Conservation (phyloP, 2,113 vertebrate species). For the Anser cygnoides region DNA sequence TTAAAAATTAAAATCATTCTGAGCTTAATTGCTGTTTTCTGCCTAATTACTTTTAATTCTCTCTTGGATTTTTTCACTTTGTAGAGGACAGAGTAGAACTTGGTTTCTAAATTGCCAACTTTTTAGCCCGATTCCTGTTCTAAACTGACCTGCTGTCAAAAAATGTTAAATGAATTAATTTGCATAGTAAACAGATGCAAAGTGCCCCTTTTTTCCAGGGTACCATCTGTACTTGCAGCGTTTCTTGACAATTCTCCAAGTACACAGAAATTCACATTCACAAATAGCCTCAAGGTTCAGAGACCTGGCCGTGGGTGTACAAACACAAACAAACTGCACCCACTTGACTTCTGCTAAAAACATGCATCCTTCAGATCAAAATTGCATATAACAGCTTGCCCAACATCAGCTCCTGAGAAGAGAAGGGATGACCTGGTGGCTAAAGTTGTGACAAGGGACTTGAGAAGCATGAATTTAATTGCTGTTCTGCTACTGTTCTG, state of each 20-base stretch:
- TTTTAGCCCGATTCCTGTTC: constrained; percentile 35
- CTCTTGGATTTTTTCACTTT: constrained; percentile 37
- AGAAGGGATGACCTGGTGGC: background rate
- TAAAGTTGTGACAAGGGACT: background rate
- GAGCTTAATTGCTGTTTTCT: constrained; percentile 45
- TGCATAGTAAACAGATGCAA: constrained; percentile 68
- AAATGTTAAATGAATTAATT: constrained; percentile 61
- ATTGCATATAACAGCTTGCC: background rate
- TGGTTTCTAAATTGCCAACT: constrained; percentile 38
- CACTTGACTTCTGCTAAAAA: constrained; percentile 10
- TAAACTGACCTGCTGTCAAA: constrained; percentile 66
- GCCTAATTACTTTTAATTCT: constrained; percentile 55
- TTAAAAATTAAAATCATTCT: constrained; percentile 40
- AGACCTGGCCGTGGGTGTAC: constrained; percentile 9
- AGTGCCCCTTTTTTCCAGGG: constrained; percentile 52
- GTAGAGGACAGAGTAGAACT: constrained; percentile 27
- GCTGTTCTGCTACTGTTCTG: background rate
- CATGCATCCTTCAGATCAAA: background rate
- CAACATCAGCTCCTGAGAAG: background rate
- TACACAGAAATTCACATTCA: background rate
- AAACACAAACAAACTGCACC: constrained; percentile 37
- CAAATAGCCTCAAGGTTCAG: constrained; percentile 23
- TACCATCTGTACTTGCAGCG: constrained; percentile 61
- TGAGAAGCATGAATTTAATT: background rate
- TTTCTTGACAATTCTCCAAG: constrained; percentile 63